phyloP scores from a whole-genome alignment of 2,113 vertebrate genomes.

The Shinisaurus crocodilurus region DNA sequence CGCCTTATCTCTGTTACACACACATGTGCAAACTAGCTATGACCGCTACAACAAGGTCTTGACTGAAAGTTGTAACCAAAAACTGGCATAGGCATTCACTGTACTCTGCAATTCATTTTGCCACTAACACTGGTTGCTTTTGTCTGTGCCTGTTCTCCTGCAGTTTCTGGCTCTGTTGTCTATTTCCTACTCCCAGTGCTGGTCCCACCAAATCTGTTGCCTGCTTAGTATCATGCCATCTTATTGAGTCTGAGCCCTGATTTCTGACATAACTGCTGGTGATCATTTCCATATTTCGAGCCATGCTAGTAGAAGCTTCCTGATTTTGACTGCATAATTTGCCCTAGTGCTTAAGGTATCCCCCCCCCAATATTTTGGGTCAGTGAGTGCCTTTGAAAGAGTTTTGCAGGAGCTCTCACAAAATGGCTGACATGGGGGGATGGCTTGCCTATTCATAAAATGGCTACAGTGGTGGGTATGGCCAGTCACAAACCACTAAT shows the following conservation, averaged over 20 bases:
- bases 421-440: too few species aligned
- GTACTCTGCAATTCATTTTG: not conserved
- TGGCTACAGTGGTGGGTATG: too few species aligned
- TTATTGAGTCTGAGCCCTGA: not conserved
- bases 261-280: not conserved
- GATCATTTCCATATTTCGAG: not conserved
- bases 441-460: too few species aligned
- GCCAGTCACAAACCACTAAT: too few species aligned
- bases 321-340: not conserved
- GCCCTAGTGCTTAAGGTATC: not conserved
- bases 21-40: not conserved
- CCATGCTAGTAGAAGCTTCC: not conserved
- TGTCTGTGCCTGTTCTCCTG: not conserved
- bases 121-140: not conserved
- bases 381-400: too few species aligned
- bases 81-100: not conserved
- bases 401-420: too few species aligned
- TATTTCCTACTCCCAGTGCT: not conserved
- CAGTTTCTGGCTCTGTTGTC: not conserved
- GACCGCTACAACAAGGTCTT: too few species aligned
- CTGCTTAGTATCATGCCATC: not conserved
- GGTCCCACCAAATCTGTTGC: not conserved
- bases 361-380: too few species aligned
- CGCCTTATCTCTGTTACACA: not conserved
- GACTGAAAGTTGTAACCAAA: not conserved